Percentiles rank a stretch among this genome's conserved stretches.
phyloP scores from a whole-genome alignment of 2,113 vertebrate species.

The human region GRCh38 chr2:240301501-240302000 shows the following conservation, averaged over 20 bases:
- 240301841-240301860: background rate
- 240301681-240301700: background rate
- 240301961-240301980: background rate
- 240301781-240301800: too few relatives aligned
- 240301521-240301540: background rate
- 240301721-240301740: background rate
- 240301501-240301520: background rate
- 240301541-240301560: background rate
- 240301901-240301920: background rate
- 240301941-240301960: background rate
- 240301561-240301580: rapidly evolving
- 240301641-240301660: background rate
- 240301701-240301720: background rate
- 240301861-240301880: background rate
- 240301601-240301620: background rate
- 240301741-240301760: background rate
- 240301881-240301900: background rate
- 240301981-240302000: background rate
- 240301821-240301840: background rate
- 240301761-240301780: background rate
- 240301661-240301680: background rate
- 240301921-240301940: background rate
- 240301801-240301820: background rate
- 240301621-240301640: background rate
- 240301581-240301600: background rate